Percentiles rank a stretch among this genome's conserved stretches.
phyloP scores from a whole-genome alignment of 2,113 vertebrate species.

The Chroicocephalus ridibundus region DNA sequence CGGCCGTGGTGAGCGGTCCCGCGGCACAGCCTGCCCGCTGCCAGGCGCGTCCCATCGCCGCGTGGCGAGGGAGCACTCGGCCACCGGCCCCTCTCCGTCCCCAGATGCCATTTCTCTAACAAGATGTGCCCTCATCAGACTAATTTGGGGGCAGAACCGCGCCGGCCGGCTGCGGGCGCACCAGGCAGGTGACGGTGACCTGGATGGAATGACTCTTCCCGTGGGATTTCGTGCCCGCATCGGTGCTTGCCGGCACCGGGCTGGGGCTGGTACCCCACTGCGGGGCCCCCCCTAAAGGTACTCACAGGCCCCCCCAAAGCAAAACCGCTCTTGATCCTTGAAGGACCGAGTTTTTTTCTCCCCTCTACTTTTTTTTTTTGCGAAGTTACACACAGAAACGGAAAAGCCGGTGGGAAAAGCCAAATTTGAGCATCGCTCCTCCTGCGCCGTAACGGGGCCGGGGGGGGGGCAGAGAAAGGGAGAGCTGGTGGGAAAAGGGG shows the following conservation, averaged over 20 bases:
- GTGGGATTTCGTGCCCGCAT: accelerated
- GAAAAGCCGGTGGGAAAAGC: neutral
- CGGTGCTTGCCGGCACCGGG: accelerated
- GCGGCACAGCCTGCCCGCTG: neutral
- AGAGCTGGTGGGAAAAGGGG: neutral
- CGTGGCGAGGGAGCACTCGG: neutral
- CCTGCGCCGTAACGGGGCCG: accelerated
- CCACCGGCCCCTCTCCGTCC: neutral
- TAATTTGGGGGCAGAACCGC: neutral
- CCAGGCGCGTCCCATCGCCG: neutral
- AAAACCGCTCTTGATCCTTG: neutral
- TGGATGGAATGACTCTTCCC: neutral
- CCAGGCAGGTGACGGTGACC: neutral
- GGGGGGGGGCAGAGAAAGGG: neutral
- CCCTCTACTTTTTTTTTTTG: neutral
- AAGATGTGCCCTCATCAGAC: neutral
- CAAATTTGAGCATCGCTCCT: neutral
- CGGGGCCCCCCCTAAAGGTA: accelerated
- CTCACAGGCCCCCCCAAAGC: neutral
- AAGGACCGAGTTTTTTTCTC: neutral
- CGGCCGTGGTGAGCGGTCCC: accelerated
- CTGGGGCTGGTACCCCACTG: neutral
- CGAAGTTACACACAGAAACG: neutral
- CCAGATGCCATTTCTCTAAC: neutral
- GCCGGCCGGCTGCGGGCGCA: neutral